Percentiles rank a stretch among this genome's conserved stretches.
These are phyloP conservation scores for Druceiella hillmani DNA, from an alignment of 2,888 invertebrate genomes.

Conservation along the genomic window DNA sequence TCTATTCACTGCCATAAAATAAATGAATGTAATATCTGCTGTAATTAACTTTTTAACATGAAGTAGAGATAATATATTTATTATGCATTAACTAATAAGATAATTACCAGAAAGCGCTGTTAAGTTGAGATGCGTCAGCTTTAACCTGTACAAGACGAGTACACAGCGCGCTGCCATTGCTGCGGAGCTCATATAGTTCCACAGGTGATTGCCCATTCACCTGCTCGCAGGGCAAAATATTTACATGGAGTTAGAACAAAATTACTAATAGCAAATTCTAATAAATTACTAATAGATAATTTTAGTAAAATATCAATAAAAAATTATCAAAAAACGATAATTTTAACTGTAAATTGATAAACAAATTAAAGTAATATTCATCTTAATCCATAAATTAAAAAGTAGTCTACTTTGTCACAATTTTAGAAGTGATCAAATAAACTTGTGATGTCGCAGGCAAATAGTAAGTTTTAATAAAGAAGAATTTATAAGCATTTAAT, in stretches of 20 bases:
- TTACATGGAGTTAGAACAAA: conserved; percentile 2
- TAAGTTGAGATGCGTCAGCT: conserved; percentile 78
- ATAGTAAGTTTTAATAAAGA: no score
- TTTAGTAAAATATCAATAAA: no score
- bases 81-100: conserved; percentile 5
- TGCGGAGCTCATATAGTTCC: conserved; percentile 91
- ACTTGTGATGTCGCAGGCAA: no score
- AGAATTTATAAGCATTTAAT: no score
- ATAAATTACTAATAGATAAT: no score
- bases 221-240: conserved; percentile 28
- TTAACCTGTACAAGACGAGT: conserved; percentile 88
- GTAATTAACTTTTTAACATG: background rate
- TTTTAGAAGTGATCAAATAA: no score
- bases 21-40: background rate
- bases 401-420: no score
- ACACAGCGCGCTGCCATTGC: conserved; percentile 92
- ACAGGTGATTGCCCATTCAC: conserved; percentile 55
- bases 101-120: conserved; percentile 90
- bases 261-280: background rate
- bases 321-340: no score
- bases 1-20: no score
- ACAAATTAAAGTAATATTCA: no score
- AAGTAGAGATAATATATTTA: conserved; percentile 5
- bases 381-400: no score
- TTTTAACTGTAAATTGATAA: no score